Conservation (phyloP, 30 jellyfish, hydroid and myxozoan species). For the Catostylus mosaicus region DNA sequence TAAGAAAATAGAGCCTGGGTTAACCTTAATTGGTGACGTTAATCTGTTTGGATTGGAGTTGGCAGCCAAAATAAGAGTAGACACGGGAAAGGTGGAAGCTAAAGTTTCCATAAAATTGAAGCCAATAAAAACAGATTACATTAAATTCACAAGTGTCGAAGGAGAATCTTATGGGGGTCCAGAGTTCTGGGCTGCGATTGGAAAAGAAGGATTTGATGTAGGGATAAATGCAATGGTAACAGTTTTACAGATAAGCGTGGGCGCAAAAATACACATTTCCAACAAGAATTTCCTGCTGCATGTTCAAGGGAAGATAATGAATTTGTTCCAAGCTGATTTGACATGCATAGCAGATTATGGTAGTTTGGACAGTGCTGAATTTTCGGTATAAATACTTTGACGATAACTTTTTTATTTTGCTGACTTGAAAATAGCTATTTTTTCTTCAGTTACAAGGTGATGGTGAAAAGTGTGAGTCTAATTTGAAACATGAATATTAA, state of each 20-base stretch:
- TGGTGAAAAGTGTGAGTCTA: no score
- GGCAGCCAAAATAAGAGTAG: slow-evolving; percentile 2
- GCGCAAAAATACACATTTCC: slow-evolving; percentile 9
- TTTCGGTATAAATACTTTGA: slow-evolving; percentile 12
- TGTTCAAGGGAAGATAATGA: slow-evolving; percentile 5
- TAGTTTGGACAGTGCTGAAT: slow-evolving; percentile 18
- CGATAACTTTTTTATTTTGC: no score
- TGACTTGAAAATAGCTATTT: no score
- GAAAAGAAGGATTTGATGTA: background rate
- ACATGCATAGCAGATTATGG: slow-evolving; percentile 26
- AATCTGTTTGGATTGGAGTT: background rate
- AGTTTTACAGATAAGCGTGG: background rate
- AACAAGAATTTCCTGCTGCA: background rate
- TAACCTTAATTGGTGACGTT: slow-evolving; percentile 21
- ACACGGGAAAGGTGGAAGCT: background rate
- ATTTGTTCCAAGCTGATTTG: slow-evolving; percentile 17
- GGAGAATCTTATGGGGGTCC: slow-evolving; percentile 20
- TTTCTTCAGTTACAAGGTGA: no score
- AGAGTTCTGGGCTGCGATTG: slow-evolving; percentile 14
- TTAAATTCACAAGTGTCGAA: slow-evolving; percentile 6
- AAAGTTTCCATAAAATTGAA: background rate
- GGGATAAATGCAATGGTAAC: slow-evolving; percentile 25
- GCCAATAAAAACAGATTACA: background rate
- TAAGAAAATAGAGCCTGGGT: slow-evolving; percentile 10
- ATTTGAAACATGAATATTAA: no score